A percentile compares a stretch with the other conserved stretches of the same genome.
These are phyloP conservation scores for Pemphredon lugubris DNA, from an alignment of 2,888 invertebrate genomes.

Conservation along the genomic window DNA sequence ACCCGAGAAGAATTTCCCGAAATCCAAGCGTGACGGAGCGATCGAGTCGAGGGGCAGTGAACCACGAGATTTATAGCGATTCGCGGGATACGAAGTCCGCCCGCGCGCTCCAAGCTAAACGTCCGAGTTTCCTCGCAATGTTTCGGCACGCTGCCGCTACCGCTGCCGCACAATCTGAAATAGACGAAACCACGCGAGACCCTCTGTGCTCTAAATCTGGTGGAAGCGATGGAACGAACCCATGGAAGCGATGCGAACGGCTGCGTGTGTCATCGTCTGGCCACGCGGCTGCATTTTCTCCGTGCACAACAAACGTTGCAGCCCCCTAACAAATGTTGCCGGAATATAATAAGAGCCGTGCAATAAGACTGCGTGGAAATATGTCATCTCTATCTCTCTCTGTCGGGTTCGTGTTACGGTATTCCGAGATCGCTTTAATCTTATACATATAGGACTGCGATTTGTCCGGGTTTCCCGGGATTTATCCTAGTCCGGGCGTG, in stretches of 20 bases:
- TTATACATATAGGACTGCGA: no score
- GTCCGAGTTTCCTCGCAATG: conserved; percentile 39
- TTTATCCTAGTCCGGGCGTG: no score
- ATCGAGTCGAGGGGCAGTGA: conserved; percentile 27
- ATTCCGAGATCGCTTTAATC: no score
- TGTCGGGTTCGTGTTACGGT: no score
- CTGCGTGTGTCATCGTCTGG: conserved; percentile 72
- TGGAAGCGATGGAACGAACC: conserved; percentile 8
- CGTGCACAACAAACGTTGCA: conserved; percentile 35
- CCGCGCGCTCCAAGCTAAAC: conserved; percentile 2
- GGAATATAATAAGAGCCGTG: conserved; percentile 8
- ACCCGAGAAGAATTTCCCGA: no score
- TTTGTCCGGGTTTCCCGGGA: no score
- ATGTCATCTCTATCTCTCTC: no score
- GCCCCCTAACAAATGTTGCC: conserved; percentile 14
- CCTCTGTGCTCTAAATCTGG: conserved; percentile 66
- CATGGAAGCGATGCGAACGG: background rate
- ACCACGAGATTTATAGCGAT: conserved; percentile 45
- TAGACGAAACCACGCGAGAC: conserved; percentile 61
- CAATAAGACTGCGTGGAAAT: background rate
- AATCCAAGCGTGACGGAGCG: conserved; percentile 34
- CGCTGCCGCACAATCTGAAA: conserved; percentile 57
- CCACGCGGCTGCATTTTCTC: conserved; percentile 56
- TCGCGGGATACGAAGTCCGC: background rate
- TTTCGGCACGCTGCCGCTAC: conserved; percentile 12